Percentiles rank a stretch among this genome's conserved stretches.
Evolutionary conservation across 2,113 vertebrate genomes (phyloP).

Genomic region (Australoheros scitulus): DNA sequence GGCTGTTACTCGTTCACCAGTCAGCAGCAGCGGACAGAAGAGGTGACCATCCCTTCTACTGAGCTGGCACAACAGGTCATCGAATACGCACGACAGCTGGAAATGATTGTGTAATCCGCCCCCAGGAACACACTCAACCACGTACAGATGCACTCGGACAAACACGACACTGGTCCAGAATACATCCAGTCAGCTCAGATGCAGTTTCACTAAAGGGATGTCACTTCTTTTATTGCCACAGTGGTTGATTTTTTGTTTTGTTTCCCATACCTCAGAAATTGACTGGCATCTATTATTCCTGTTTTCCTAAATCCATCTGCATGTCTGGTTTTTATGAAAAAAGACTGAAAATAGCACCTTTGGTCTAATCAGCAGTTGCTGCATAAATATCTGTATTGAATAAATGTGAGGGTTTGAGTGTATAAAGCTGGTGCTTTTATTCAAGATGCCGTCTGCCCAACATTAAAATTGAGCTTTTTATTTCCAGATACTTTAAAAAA

Average conservation of each 20-base stretch:
- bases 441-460: background rate
- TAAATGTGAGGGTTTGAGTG: slow-evolving; percentile 12
- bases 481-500: background rate
- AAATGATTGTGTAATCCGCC: slow-evolving; percentile 90
- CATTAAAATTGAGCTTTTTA: background rate
- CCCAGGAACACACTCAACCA: slow-evolving; percentile 51
- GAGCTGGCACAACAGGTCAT: slow-evolving; percentile 93
- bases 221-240: slow-evolving; percentile 29
- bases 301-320: slow-evolving; percentile 8
- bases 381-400: background rate
- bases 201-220: slow-evolving; percentile 17
- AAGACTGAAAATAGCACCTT: background rate
- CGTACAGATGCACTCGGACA: slow-evolving; percentile 52
- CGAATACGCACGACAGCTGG: slow-evolving; percentile 92
- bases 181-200: slow-evolving; percentile 31
- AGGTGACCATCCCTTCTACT: slow-evolving; percentile 90
- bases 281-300: slow-evolving; percentile 1
- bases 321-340: background rate
- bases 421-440: slow-evolving; percentile 3
- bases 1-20: slow-evolving; percentile 89
- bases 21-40: slow-evolving; percentile 91
- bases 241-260: slow-evolving; percentile 3
- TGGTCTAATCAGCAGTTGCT: background rate
- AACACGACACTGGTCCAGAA: slow-evolving; percentile 21
- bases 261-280: slow-evolving; percentile 12